A percentile compares a stretch with the other conserved stretches of the same genome.
Evolutionary conservation across 2,888 invertebrate genomes (phyloP).

Genomic region (Epsilonema sp.): DNA sequence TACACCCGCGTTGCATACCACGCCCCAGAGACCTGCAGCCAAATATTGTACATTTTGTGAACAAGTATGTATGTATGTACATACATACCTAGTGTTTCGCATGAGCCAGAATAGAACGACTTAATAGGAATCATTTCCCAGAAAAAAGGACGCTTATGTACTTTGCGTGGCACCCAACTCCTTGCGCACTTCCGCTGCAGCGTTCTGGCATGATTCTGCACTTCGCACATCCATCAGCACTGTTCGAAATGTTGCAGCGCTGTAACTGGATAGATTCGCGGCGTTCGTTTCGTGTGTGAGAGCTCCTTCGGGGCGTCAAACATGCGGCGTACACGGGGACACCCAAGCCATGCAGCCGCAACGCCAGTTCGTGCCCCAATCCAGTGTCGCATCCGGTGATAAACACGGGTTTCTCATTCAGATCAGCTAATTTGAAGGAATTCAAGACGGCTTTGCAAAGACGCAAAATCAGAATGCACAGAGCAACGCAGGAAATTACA

Average conservation of each 20-base stretch:
- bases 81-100: too few species aligned
- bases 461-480: too few species aligned
- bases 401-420: conserved; percentile 8
- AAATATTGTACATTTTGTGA: too few species aligned
- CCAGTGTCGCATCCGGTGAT: conserved; percentile 27
- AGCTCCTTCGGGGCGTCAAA: conserved; percentile 29
- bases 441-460: too few species aligned
- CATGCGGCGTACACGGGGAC: conserved; percentile 58
- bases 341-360: conserved; percentile 40
- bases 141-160: too few species aligned
- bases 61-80: conserved; percentile 7
- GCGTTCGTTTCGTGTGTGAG: conserved; percentile 13
- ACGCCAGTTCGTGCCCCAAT: conserved; percentile 29
- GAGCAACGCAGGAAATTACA: too few species aligned
- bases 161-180: too few species aligned
- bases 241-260: conserved; percentile 42
- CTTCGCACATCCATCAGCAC: conserved; percentile 50
- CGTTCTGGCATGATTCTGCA: conserved; percentile 46
- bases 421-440: not conserved
- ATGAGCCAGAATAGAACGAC: too few species aligned
- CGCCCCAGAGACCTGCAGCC: not conserved
- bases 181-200: conserved; percentile 41
- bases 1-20: not conserved
- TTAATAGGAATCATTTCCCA: too few species aligned
- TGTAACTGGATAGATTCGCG: conserved; percentile 20